A percentile compares a stretch with the other conserved stretches of the same genome.
Evolutionary conservation across 2,113 vertebrate species (phyloP).

Genomic region (Cyanoderma ruficeps): DNA sequence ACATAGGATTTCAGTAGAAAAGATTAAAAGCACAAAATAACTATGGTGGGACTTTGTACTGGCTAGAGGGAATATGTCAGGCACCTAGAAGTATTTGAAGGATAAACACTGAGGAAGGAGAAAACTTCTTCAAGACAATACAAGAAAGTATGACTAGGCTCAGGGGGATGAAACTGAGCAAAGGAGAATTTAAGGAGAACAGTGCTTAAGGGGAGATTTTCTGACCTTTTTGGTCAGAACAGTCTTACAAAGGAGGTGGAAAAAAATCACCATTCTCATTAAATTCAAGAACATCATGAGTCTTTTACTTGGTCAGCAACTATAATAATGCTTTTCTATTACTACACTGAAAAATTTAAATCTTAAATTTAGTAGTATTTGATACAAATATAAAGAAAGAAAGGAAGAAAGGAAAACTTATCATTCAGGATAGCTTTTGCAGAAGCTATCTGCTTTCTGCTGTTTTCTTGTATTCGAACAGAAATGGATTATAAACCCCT

Average conservation of each 20-base stretch:
- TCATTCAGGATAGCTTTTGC: neutral
- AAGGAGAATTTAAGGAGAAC: neutral
- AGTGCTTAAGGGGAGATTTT: neutral
- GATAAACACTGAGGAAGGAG: slow-evolving; percentile 13
- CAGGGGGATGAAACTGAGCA: neutral
- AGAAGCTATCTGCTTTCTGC: neutral
- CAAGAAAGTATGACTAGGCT: neutral
- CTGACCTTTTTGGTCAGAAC: neutral
- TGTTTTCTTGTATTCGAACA: neutral
- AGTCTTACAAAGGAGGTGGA: neutral
- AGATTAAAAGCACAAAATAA: slow-evolving; percentile 36
- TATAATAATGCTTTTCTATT: neutral
- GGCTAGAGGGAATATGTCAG: slow-evolving; percentile 25
- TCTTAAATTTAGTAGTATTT: neutral
- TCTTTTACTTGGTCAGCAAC: neutral
- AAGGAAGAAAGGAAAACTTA: neutral
- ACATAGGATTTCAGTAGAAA: neutral
- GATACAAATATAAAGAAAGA: neutral
- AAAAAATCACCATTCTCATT: neutral
- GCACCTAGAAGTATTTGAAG: slow-evolving; percentile 24
- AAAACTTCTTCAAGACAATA: slow-evolving; percentile 10
- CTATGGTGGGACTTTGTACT: neutral
- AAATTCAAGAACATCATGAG: neutral
- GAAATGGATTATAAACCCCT: neutral
- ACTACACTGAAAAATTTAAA: neutral